A percentile compares a stretch with the other conserved stretches of the same genome.
These are phyloP conservation scores for Erpornis zantholeuca DNA, from an alignment of 2,113 vertebrate genomes.

Conservation along the genomic window DNA sequence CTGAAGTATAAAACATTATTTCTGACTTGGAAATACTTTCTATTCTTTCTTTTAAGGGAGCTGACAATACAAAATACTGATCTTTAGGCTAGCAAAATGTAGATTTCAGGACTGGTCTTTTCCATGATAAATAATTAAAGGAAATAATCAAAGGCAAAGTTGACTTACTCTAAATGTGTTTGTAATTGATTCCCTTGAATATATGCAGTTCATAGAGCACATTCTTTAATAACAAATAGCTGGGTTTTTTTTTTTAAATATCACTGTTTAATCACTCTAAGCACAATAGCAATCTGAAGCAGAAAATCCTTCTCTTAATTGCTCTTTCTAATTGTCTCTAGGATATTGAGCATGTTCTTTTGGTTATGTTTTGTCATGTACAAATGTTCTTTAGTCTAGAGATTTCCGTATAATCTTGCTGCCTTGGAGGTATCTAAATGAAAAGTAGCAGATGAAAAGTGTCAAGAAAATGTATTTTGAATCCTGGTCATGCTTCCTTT, in stretches of 20 bases:
- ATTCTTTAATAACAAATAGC: neutral
- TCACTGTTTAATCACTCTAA: neutral
- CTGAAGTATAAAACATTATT: neutral
- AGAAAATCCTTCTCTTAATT: neutral
- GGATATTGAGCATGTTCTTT: neutral
- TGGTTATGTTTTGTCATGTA: neutral
- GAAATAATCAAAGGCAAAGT: neutral
- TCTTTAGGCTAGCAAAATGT: neutral
- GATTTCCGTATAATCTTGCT: neutral
- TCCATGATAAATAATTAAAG: neutral
- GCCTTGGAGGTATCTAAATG: neutral
- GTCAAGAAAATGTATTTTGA: neutral
- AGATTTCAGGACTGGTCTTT: neutral
- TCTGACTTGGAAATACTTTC: neutral
- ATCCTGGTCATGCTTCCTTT: neutral
- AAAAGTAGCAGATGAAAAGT: neutral
- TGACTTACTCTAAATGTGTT: neutral
- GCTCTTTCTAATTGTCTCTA: neutral
- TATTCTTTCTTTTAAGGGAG: neutral
- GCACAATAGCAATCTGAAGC: neutral
- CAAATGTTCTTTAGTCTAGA: neutral
- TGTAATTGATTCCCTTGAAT: neutral
- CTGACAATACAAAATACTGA: neutral
- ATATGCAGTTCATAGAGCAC: neutral
- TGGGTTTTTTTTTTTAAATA: neutral